phyloP scores from a whole-genome alignment of 2,888 invertebrate species.

The Ommatoiulus sabulosus region DNA sequence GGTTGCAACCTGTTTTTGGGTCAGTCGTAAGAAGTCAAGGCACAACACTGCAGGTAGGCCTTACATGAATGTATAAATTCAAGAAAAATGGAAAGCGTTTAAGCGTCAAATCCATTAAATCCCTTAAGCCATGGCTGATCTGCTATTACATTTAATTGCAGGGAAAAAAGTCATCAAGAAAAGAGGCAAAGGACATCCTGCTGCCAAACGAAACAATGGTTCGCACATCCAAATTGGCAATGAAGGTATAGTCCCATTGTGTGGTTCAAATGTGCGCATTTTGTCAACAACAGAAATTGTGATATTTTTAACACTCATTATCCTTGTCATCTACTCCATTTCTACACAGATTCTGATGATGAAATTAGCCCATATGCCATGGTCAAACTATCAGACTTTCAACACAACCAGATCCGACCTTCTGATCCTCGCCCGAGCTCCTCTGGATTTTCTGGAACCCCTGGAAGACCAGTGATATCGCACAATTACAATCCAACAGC shows the following conservation, averaged over 20 bases:
- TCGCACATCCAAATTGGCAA: constrained; percentile 32
- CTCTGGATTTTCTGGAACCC: constrained; percentile 11
- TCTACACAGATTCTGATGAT: constrained; percentile 49
- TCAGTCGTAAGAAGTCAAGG: constrained; percentile 10
- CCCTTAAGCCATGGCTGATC: no score
- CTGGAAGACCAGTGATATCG: constrained; percentile 42
- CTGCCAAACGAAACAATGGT: neutral
- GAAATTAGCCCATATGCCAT: constrained; percentile 57
- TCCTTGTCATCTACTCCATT: neutral
- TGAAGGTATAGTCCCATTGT: neutral
- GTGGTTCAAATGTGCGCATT: neutral
- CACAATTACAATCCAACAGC: constrained; percentile 57
- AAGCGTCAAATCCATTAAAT: no score
- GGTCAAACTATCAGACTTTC: constrained; percentile 56
- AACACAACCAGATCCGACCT: constrained; percentile 32
- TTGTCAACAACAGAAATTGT: neutral
- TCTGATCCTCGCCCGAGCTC: constrained; percentile 13
- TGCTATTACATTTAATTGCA: constrained; percentile 3
- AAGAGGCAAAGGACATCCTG: neutral
- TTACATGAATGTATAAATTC: no score
- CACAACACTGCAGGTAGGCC: neutral
- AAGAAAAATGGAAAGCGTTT: no score
- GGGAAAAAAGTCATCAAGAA: constrained; percentile 30
- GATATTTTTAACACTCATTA: neutral
- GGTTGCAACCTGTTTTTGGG: constrained; percentile 51